Percentiles rank a stretch among this genome's conserved stretches.
Conservation (phyloP, 1,140 invertebrate species). For the Delia radicum region DNA sequence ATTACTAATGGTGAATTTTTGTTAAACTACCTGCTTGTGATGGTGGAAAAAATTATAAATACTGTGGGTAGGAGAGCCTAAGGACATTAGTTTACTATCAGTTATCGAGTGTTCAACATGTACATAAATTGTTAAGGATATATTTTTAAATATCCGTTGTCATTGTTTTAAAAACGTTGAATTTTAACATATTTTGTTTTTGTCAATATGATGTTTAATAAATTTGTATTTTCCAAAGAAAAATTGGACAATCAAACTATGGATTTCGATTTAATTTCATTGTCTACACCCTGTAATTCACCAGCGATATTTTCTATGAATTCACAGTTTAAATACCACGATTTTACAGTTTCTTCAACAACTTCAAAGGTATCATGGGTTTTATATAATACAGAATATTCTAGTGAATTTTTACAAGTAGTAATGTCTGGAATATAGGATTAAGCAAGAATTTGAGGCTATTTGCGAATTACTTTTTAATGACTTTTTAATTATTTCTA, state of each 20-base stretch:
- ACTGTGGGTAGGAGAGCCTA: no score
- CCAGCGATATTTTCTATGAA: no score
- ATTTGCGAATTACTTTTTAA: neutral
- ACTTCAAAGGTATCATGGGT: neutral
- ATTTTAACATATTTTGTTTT: neutral
- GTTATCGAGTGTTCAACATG: neutral
- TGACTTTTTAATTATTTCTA: neutral
- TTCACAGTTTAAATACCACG: neutral
- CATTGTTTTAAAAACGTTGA: neutral
- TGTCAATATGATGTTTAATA: conserved; percentile 39
- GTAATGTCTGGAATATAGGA: neutral
- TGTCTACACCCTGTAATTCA: neutral
- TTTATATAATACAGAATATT: neutral
- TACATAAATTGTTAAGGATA: neutral
- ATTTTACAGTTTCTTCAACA: neutral
- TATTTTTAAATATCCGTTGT: neutral
- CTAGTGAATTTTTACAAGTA: neutral
- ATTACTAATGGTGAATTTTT: no score
- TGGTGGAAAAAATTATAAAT: no score
- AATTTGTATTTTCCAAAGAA: conserved; percentile 44
- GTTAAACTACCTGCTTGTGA: no score
- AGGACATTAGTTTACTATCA: conserved; percentile 4
- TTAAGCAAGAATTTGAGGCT: neutral
- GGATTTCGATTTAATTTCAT: conserved; percentile 33
- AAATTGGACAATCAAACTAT: conserved; percentile 41